phyloP scores from a whole-genome alignment of 2,797 vertebrate genomes.

The Dendrocincla tyrannina region DNA sequence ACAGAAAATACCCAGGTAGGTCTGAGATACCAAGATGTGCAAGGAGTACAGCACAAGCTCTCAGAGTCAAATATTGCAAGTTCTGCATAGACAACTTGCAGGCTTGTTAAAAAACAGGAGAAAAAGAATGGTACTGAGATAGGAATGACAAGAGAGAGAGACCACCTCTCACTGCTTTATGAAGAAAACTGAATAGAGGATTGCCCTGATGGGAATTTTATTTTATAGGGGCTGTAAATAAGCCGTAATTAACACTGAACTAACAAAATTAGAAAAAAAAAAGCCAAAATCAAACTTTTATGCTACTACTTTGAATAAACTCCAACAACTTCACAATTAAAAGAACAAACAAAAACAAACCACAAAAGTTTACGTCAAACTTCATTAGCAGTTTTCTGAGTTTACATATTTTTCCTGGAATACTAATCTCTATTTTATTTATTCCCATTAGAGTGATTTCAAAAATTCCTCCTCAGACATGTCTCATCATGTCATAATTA shows the following conservation, averaged over 20 bases:
- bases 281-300: background rate
- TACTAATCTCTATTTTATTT: constrained; percentile 3
- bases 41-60: background rate
- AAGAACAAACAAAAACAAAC: background rate
- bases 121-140: background rate
- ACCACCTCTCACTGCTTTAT: background rate
- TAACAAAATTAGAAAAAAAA: background rate
- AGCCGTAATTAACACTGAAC: background rate
- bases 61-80: background rate
- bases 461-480: constrained; percentile 5
- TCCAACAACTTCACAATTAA: background rate
- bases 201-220: background rate
- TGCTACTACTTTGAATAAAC: background rate
- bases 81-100: background rate
- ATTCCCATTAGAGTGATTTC: background rate
- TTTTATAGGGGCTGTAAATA: background rate
- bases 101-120: background rate
- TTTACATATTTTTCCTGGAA: background rate
- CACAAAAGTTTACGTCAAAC: background rate
- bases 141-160: background rate
- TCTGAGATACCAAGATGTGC: background rate
- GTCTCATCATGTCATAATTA: constrained; percentile 31
- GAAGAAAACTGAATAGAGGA: background rate
- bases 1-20: background rate
- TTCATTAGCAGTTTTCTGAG: background rate